A percentile compares a stretch with the other conserved stretches of the same genome.
Conservation (phyloP, 2,888 invertebrate species). For the Mesorhabditis sp. region DNA sequence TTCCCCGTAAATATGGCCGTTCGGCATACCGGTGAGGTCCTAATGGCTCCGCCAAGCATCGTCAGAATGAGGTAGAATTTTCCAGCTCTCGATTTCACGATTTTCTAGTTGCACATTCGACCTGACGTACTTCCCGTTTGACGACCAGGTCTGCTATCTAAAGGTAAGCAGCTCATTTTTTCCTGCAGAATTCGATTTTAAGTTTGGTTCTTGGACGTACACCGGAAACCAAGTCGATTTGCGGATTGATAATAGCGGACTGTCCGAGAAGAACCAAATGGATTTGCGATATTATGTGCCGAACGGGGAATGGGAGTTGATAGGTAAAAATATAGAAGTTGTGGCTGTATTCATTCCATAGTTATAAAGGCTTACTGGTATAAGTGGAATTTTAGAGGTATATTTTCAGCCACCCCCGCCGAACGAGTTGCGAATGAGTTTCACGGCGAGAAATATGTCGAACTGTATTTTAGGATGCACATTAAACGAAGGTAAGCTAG, state of each 20-base stretch:
- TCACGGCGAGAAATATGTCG: slow-evolving; percentile 43
- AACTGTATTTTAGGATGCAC: slow-evolving; percentile 43
- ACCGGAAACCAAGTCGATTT: slow-evolving; percentile 84
- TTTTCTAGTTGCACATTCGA: slow-evolving; percentile 78
- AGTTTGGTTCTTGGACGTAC: slow-evolving; percentile 99
- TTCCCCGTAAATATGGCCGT: slow-evolving; percentile 97
- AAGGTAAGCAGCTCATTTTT: slow-evolving; percentile 33
- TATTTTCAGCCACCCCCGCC: slow-evolving; percentile 43
- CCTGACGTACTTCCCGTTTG: slow-evolving; percentile 99
- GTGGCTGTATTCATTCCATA: too few species aligned
- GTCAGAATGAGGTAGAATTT: slow-evolving; percentile 68
- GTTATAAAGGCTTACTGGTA: slow-evolving; percentile 44
- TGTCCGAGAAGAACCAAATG: slow-evolving; percentile 67
- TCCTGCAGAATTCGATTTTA: slow-evolving; percentile 58
- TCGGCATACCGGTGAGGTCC: slow-evolving; percentile 85
- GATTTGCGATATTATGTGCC: slow-evolving; percentile 96
- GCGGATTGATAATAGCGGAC: slow-evolving; percentile 79
- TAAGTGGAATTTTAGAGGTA: too few species aligned
- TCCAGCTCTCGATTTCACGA: slow-evolving; percentile 75
- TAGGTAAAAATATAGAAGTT: slow-evolving; percentile 68
- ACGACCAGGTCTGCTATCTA: slow-evolving; percentile 87
- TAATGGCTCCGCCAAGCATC: slow-evolving; percentile 81
- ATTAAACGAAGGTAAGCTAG: slow-evolving; percentile 7
- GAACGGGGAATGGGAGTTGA: slow-evolving; percentile 98
- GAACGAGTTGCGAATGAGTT: slow-evolving; percentile 36